Conservation (phyloP, 2,797 vertebrate species). For the Sebastes nivosus region DNA sequence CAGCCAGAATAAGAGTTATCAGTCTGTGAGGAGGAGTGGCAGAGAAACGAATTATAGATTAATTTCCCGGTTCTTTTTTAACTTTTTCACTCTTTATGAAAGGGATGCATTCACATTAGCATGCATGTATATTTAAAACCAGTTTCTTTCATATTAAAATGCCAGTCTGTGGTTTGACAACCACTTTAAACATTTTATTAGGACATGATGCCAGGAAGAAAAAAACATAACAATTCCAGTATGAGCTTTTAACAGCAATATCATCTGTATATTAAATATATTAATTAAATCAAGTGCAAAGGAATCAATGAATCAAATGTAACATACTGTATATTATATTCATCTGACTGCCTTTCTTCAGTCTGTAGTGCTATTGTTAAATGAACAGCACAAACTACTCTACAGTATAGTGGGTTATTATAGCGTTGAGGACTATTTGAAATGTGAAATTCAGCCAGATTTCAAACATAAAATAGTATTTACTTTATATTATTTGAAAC, state of each 20-base stretch:
- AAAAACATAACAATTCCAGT: background rate
- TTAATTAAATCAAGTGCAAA: background rate
- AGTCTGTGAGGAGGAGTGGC: background rate
- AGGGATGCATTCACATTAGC: background rate
- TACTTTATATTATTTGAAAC: background rate
- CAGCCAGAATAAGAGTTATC: constrained; percentile 56
- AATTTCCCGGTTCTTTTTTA: constrained; percentile 21
- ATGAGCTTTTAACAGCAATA: background rate
- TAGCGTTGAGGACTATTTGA: background rate
- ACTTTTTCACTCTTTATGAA: background rate
- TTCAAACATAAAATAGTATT: background rate
- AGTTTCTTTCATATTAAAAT: background rate
- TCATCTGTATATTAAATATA: background rate
- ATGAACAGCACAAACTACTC: background rate
- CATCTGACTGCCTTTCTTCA: background rate
- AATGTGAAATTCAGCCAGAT: background rate
- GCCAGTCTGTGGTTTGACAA: background rate
- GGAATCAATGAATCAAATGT: background rate
- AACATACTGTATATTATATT: background rate
- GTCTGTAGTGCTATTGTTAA: background rate
- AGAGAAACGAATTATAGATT: constrained; percentile 48
- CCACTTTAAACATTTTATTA: background rate
- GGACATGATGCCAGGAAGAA: background rate
- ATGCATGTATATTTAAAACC: background rate
- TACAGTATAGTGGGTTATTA: background rate